A percentile compares a stretch with the other conserved stretches of the same genome.
Conservation (phyloP, 2,113 vertebrate genomes). For the Centropus unirufus region DNA sequence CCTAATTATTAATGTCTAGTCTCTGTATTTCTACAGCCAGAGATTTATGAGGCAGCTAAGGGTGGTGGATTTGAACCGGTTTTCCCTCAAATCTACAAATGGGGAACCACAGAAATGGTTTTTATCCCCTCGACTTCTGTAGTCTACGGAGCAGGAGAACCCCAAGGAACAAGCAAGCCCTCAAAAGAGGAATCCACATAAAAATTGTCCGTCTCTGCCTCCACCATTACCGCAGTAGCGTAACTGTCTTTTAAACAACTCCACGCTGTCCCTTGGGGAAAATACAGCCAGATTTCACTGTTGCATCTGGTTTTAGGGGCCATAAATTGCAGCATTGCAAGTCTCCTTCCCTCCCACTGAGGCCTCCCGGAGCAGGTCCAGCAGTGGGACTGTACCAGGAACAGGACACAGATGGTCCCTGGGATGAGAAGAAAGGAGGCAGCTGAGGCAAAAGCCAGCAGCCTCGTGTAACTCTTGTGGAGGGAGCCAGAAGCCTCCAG, state of each 20-base stretch:
- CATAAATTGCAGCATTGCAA: not conserved
- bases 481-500: not conserved
- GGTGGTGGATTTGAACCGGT: not conserved
- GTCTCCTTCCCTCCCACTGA: not conserved
- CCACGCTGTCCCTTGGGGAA: not conserved
- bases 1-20: conserved; percentile 17
- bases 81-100: not conserved
- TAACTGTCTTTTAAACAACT: not conserved
- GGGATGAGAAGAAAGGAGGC: not conserved
- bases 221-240: not conserved
- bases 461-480: accelerated
- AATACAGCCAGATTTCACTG: not conserved
- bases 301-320: not conserved
- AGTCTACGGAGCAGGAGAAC: not conserved
- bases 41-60: not conserved
- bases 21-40: not conserved
- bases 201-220: not conserved
- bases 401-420: not conserved
- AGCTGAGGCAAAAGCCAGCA: not conserved
- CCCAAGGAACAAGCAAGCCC: not conserved
- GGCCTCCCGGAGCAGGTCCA: not conserved
- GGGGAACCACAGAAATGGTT: not conserved
- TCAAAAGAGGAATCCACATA: not conserved
- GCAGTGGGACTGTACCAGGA: not conserved
- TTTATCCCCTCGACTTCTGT: not conserved